Percentiles rank a stretch among this genome's conserved stretches.
Evolutionary conservation across 1,140 invertebrate species (phyloP).

Genomic region (Matsumurasca onukii): DNA sequence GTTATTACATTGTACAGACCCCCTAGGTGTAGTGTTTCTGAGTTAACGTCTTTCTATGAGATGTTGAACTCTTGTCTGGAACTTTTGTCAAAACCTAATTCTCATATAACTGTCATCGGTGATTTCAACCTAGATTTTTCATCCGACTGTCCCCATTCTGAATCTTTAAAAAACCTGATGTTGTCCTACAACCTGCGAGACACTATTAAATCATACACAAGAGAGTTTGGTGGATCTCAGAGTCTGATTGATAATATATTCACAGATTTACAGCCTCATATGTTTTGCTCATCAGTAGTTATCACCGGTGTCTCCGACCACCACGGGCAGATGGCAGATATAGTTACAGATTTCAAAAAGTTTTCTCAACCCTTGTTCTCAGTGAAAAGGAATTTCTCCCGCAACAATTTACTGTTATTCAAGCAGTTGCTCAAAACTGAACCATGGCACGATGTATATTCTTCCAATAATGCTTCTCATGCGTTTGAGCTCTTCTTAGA

Average conservation of each 20-base stretch:
- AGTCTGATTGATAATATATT: neutral
- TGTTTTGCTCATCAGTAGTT: neutral
- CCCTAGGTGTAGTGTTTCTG: neutral
- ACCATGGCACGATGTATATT: neutral
- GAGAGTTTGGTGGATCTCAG: neutral
- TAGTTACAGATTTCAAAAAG: neutral
- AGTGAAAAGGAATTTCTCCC: neutral
- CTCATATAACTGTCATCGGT: neutral
- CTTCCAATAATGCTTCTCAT: neutral
- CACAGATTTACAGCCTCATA: neutral
- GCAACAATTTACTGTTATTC: neutral
- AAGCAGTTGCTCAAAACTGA: neutral
- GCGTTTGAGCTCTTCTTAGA: neutral
- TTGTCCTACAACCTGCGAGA: neutral
- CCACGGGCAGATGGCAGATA: neutral
- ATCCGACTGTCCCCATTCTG: neutral
- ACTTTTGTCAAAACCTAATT: neutral
- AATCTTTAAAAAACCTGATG: neutral
- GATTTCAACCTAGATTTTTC: neutral
- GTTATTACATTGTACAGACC: neutral
- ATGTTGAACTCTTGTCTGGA: neutral
- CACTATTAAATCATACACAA: neutral
- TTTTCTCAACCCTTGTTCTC: neutral
- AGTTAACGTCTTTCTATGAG: neutral
- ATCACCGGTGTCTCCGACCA: neutral